These are phyloP conservation scores for Steinernema feltiae DNA, from an alignment of 1,140 invertebrate species.

Conservation along the genomic window DNA sequence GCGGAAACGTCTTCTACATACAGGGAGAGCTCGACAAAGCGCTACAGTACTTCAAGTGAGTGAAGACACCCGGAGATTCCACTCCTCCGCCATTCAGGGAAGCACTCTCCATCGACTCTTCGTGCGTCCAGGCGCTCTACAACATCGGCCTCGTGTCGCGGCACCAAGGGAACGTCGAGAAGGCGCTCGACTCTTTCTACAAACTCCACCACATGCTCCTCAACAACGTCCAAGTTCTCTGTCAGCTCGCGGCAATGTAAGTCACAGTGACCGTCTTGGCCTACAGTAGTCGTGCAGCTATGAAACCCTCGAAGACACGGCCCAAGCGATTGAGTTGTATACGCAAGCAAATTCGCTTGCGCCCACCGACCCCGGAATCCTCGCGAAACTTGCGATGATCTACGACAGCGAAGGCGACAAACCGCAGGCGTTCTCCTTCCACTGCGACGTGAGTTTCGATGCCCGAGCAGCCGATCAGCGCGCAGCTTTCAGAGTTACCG, in stretches of 20 bases:
- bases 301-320: conserved; percentile 69
- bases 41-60: conserved; percentile 67
- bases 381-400: conserved; percentile 76
- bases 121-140: conserved; percentile 82
- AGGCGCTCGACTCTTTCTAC: conserved; percentile 74
- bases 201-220: conserved; percentile 72
- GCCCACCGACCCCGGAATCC: conserved; percentile 74
- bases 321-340: conserved; percentile 71
- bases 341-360: conserved; percentile 76
- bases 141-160: conserved; percentile 68
- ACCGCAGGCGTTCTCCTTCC: conserved; percentile 83
- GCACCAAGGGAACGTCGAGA: conserved; percentile 64
- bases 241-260: conserved; percentile 75
- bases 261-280: background rate
- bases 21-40: conserved; percentile 72
- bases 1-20: conserved; percentile 74
- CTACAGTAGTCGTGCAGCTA: conserved; percentile 51
- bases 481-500: conserved; percentile 69
- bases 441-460: conserved; percentile 69
- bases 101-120: conserved; percentile 74
- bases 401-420: conserved; percentile 79
- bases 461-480: background rate
- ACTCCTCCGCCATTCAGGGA: conserved; percentile 55
- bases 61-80: background rate
- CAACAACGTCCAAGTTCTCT: conserved; percentile 76